phyloP scores from a whole-genome alignment of 1,140 invertebrate species.

The Ectropis grisescens region DNA sequence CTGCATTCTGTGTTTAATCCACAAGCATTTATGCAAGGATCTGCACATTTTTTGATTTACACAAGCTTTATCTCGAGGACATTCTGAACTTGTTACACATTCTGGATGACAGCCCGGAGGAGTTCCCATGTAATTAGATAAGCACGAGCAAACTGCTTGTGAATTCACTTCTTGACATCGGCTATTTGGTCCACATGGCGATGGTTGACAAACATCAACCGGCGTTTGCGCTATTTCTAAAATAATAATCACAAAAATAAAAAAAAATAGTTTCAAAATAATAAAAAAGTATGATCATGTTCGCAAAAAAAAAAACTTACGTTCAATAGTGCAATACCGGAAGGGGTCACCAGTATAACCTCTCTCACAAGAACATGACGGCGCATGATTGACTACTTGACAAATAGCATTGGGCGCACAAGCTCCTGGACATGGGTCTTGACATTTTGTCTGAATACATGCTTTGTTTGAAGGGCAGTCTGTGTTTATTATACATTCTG shows the following conservation, averaged over 20 bases:
- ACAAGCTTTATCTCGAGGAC: slow-evolving; percentile 75
- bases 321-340: slow-evolving; percentile 71
- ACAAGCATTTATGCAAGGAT: slow-evolving; percentile 77
- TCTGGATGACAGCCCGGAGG: slow-evolving; percentile 76
- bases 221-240: slow-evolving; percentile 41
- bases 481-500: slow-evolving; percentile 79
- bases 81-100: slow-evolving; percentile 76
- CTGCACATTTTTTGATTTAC: slow-evolving; percentile 76
- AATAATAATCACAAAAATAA: slow-evolving; percentile 11
- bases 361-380: slow-evolving; percentile 79
- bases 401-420: slow-evolving; percentile 83
- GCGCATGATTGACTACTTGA: slow-evolving; percentile 80
- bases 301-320: slow-evolving; percentile 56
- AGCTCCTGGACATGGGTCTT: slow-evolving; percentile 79
- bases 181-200: slow-evolving; percentile 78
- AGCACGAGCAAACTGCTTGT: slow-evolving; percentile 75
- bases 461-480: slow-evolving; percentile 78
- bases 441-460: slow-evolving; percentile 79
- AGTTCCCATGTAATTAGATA: slow-evolving; percentile 72
- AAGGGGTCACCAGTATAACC: slow-evolving; percentile 83
- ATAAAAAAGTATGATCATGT: neutral
- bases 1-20: slow-evolving; percentile 76
- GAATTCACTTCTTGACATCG: slow-evolving; percentile 73
- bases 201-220: slow-evolving; percentile 72
- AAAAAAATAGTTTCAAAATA: too few species aligned